Evolutionary conservation across 2,797 vertebrate genomes (phyloP), one percentile per base, ranked within the genome.

Genomic region (Gallinago nigripennis): DNA sequence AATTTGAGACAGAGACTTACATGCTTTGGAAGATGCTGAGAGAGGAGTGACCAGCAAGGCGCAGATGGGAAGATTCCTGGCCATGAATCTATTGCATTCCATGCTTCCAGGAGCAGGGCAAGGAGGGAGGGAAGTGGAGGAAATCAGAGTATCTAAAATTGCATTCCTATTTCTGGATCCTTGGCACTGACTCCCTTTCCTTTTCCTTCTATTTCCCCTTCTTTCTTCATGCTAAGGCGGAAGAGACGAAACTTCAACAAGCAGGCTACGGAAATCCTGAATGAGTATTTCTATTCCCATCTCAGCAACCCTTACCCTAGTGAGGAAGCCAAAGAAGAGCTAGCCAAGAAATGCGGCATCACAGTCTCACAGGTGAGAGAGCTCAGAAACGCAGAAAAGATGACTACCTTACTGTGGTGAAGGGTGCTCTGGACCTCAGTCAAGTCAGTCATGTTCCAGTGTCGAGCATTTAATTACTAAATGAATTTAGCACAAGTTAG

Each of bases 201-300:
- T 96, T 94, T 96, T 92, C 39, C 43, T 93, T 84, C 66, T 92
- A 0, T 93, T 89, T 88, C 20, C 7, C 37, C 12, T 27, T 73
- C 48, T 77, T 88, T 96, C 53, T 96, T 79, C 71, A 57, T 11
- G 0, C 16, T 58, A 96, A 99, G 99, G 97, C 98, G 99, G 96
- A 99, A 99, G 98, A 99, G 99, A 97, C 98, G 99, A 97, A 99
- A 99, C 98, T 99, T 99, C 98, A 99, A 99, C 98, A 99, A 99
- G 96, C 99, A 99, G 97, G 99, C 99, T 5, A 99, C 99, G 16
- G 99, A 99, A 98, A 99, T 99, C 98, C 98, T 99, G 98, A 99
- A 99, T 64, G 99, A 99, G 97, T 99, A 99, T 98, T 99, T 99
- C 98, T 99, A 99, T 98, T 99, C 99, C 24, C 99, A 99, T 98